Conservation (phyloP, 2,797 vertebrate genomes). For the Sternarchorhynchus goeldii region DNA sequence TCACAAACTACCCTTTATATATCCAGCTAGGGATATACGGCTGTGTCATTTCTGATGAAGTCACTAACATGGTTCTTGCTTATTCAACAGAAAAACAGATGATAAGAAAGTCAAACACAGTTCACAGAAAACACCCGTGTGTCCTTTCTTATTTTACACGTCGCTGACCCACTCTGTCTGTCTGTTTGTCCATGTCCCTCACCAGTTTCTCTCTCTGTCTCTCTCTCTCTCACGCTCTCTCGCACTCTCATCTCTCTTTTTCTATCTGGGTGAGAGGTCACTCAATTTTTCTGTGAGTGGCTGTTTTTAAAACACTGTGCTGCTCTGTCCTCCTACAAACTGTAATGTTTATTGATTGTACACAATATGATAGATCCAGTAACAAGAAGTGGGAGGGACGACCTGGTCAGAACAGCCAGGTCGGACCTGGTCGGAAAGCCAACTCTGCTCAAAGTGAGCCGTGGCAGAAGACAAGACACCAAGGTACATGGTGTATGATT, state of each 20-base stretch:
- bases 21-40: background rate
- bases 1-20: background rate
- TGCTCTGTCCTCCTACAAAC: conserved; percentile 15
- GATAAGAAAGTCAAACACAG: conserved; percentile 35
- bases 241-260: background rate
- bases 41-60: conserved; percentile 4
- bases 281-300: conserved; percentile 11
- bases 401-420: conserved; percentile 3
- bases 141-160: conserved; percentile 47
- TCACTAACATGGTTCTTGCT: background rate
- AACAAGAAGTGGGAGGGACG: conserved; percentile 11
- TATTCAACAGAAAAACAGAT: conserved; percentile 40
- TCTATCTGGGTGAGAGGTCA: background rate
- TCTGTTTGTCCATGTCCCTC: background rate
- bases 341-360: conserved; percentile 34
- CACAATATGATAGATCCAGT: conserved; percentile 2
- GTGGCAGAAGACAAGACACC: background rate
- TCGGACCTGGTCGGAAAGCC: background rate
- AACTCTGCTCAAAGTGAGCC: background rate
- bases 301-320: conserved; percentile 22
- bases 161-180: background rate
- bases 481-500: background rate
- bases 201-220: background rate
- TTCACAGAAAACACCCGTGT: conserved; percentile 23
- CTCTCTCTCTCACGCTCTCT: background rate